These are phyloP conservation scores for Oryzias javanicus DNA, from an alignment of 2,113 vertebrate genomes.

Conservation along the genomic window DNA sequence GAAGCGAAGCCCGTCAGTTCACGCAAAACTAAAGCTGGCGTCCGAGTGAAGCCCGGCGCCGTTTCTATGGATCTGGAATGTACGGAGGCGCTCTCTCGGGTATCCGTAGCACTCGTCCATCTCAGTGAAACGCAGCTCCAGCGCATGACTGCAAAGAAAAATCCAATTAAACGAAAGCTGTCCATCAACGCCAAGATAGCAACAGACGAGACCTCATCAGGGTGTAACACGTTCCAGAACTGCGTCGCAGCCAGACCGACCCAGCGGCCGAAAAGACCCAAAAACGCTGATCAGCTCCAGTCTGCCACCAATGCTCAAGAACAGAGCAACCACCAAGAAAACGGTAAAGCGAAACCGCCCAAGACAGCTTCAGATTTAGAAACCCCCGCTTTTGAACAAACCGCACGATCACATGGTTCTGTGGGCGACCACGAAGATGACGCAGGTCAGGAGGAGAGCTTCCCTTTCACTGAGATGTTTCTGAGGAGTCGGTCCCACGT, in stretches of 20 bases:
- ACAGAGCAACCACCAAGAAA: conserved; percentile 1
- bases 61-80: conserved; percentile 39
- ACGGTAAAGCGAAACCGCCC: background rate
- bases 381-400: conserved; percentile 39
- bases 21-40: conserved; percentile 17
- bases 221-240: background rate
- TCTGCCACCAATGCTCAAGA: background rate
- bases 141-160: conserved; percentile 10
- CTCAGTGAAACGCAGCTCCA: conserved; percentile 22
- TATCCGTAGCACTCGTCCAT: background rate
- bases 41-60: background rate
- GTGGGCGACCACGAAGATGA: background rate
- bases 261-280: conserved; percentile 37
- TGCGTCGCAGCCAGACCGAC: background rate
- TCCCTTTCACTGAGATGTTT: conserved; percentile 4
- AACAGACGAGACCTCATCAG: background rate
- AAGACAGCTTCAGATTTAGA: conserved; percentile 40
- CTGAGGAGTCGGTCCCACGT: background rate
- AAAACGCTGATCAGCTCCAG: conserved; percentile 11
- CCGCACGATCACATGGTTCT: background rate
- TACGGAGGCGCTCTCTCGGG: background rate
- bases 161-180: conserved; percentile 39
- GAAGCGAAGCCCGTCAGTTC: conserved; percentile 3
- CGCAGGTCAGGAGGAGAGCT: background rate
- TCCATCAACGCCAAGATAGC: background rate